These are phyloP conservation scores for Arge pagana DNA, from an alignment of 2,888 invertebrate genomes.

Conservation along the genomic window DNA sequence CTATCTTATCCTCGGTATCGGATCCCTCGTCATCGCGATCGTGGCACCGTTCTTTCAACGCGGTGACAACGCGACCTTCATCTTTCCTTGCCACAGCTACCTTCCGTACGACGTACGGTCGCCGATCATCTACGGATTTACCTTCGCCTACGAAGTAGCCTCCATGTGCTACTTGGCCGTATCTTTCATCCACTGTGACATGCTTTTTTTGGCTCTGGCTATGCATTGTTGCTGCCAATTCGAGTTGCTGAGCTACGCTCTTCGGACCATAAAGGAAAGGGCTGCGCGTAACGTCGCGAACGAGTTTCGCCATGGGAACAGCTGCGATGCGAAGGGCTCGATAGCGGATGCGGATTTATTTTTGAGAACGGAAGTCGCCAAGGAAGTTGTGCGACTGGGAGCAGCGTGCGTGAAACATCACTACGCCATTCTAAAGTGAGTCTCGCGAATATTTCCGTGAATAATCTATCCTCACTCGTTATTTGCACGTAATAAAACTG, in stretches of 20 bases:
- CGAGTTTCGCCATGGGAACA: too few relatives aligned
- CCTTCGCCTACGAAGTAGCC: background rate
- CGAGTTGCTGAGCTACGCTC: background rate
- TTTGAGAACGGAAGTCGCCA: too few relatives aligned
- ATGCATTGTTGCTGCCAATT: conserved; percentile 2
- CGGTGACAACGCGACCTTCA: background rate
- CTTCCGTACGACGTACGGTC: background rate
- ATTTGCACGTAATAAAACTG: too few relatives aligned
- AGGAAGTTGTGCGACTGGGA: too few relatives aligned
- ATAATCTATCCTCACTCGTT: too few relatives aligned
- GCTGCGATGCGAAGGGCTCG: too few relatives aligned
- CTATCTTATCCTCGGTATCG: background rate
- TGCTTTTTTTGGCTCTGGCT: background rate
- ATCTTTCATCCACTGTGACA: conserved; percentile 11
- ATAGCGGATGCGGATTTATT: too few relatives aligned
- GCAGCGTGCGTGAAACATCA: conserved; percentile 10
- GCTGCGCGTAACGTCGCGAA: background rate
- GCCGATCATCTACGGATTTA: conserved; percentile 2
- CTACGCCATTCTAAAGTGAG: conserved; percentile 10
- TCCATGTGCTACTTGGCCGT: background rate
- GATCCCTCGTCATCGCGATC: background rate
- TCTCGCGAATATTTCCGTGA: background rate
- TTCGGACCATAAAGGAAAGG: background rate
- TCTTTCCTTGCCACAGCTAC: conserved; percentile 12
- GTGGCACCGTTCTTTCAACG: background rate